Evolutionary conservation across 2,888 invertebrate species (phyloP).

Genomic region (Drosophila ochracea): DNA sequence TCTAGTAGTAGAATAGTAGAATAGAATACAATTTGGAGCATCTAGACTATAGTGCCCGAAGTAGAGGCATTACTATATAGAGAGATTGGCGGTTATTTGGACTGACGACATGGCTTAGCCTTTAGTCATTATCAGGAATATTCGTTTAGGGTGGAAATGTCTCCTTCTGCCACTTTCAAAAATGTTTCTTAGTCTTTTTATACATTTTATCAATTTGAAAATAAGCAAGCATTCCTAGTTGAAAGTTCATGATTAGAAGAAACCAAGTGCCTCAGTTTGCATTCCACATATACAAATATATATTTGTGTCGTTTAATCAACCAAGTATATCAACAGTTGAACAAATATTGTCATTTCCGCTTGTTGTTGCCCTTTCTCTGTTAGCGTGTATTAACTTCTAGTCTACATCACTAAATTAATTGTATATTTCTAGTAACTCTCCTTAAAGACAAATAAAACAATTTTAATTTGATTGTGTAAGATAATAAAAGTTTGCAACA

Average conservation of each 20-base stretch:
- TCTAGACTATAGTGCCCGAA: background rate
- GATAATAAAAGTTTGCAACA: background rate
- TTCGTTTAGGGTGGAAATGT: background rate
- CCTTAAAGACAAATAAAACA: background rate
- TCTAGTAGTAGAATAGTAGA: background rate
- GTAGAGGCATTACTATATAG: background rate
- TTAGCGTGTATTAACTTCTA: background rate
- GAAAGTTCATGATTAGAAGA: background rate
- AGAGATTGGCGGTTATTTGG: background rate
- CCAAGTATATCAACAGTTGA: background rate
- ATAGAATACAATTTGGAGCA: background rate
- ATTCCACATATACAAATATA: background rate
- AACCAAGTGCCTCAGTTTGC: background rate
- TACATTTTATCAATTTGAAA: too few species aligned
- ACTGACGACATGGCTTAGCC: background rate
- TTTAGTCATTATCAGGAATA: background rate
- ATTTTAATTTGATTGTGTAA: background rate
- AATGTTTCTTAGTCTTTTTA: background rate
- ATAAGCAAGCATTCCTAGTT: background rate
- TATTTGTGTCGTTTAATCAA: background rate
- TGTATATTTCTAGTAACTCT: background rate
- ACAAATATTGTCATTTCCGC: background rate
- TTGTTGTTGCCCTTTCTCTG: background rate
- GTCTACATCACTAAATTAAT: background rate
- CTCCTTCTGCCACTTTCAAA: background rate